These are phyloP conservation scores for Morpho deidamia DNA, from an alignment of 2,888 invertebrate species.

Conservation along the genomic window DNA sequence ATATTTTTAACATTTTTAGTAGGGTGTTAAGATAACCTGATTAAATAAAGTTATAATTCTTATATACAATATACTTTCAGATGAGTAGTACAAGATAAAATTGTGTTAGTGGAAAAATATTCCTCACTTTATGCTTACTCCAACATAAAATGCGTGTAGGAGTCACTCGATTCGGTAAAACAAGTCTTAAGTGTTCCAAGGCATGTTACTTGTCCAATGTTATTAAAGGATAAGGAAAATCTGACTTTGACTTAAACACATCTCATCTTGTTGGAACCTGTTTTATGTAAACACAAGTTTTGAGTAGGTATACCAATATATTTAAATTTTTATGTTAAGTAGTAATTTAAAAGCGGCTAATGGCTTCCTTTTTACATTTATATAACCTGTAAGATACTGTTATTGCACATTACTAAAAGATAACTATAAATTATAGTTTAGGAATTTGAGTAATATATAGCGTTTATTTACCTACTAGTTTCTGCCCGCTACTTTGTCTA, in stretches of 20 bases:
- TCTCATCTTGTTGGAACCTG: constrained; percentile 2
- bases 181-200: constrained; percentile 21
- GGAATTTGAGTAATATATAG: no score
- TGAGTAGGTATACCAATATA: background rate
- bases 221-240: constrained; percentile 21
- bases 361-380: constrained; percentile 6
- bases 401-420: no score
- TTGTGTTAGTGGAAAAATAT: background rate
- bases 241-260: constrained; percentile 10
- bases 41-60: no score
- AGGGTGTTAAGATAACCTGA: no score
- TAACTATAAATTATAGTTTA: no score
- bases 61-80: no score
- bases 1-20: no score
- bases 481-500: no score
- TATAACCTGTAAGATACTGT: no score
- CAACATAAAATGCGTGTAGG: constrained; percentile 11
- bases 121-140: background rate
- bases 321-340: constrained; percentile 7
- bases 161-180: constrained; percentile 16
- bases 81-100: constrained; percentile 12
- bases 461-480: no score
- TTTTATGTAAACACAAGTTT: constrained; percentile 6
- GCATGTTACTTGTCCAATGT: constrained; percentile 20
- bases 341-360: constrained; percentile 9